Evolutionary conservation across 2,797 vertebrate genomes (phyloP), one percentile per base, ranked within the genome.

Genomic region (Hyperoplus immaculatus): DNA sequence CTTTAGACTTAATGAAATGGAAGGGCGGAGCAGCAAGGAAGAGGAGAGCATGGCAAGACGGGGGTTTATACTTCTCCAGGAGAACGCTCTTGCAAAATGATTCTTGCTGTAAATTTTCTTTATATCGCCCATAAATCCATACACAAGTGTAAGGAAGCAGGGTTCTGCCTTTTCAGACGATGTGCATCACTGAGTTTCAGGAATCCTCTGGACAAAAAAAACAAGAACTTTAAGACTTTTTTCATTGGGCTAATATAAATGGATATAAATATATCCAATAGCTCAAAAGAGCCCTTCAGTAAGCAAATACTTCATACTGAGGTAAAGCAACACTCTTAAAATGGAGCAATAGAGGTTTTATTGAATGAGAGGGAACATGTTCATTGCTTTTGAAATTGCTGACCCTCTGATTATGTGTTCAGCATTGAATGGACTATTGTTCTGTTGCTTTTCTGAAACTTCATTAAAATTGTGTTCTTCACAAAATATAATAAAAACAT

Each of bases 1-100:
- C 88, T 92, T 83, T 74, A 55, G 88, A 78, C 87, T 89, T 94
- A 94, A 95, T 94, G 91, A 95, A 94, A 95, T 93, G 90, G 90
- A 94, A 84, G 92, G 93, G 90, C 85, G 89, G 91, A 88, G 87
- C 84, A 58, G 82, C 78, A 51, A 49, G 68, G 78, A 90, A 83
- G 84, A 84, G 85, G 86, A 60, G 66, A 84, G 75, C n/a, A 13
- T 65, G 65, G 83, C 53, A 78, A 80, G 77, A 78, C 62, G 47
- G 49, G 42, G 84, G 84, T 88, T 89, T 89, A 85, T 89, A 89
- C 90, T 90, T 90, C 77, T 84, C 78, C 11, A 71, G 77, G 79
- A 77, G 78, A 90, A 83, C 8, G 86, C 91, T 89, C 87, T 80
- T 71, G 84, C 84, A 82, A 91, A 93, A 94, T 90, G 82, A 90